A percentile compares a stretch with the other conserved stretches of the same genome.
phyloP scores from a whole-genome alignment of 2,113 vertebrate species.

The Penelope pileata region DNA sequence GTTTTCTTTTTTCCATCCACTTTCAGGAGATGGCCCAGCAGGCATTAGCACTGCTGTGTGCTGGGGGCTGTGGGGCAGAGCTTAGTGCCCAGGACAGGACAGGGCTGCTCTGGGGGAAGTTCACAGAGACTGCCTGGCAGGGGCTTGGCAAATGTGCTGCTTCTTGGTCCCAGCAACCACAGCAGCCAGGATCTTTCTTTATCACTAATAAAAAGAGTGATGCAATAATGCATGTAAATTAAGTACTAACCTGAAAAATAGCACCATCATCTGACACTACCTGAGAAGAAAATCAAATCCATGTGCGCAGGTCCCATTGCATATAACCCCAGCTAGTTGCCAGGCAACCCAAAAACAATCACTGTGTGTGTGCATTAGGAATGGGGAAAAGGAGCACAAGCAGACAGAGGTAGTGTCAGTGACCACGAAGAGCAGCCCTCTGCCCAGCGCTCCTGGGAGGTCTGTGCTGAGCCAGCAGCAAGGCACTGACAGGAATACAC shows the following conservation, averaged over 20 bases:
- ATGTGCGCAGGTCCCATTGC: neutral
- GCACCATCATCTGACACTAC: neutral
- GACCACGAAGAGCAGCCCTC: neutral
- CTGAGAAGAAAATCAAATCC: neutral
- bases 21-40: neutral
- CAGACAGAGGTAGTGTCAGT: neutral
- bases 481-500: neutral
- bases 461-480: neutral
- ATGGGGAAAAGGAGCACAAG: neutral
- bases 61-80: rapidly evolving
- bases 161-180: neutral
- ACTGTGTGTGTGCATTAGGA: neutral
- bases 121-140: neutral
- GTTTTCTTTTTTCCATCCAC: neutral
- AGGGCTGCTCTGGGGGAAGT: neutral
- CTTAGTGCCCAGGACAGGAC: neutral
- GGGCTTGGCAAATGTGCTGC: neutral
- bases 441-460: neutral
- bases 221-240: neutral
- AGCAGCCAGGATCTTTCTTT: neutral
- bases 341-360: neutral
- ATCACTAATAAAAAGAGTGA: neutral
- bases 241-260: neutral
- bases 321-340: neutral
- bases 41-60: rapidly evolving